phyloP scores from a whole-genome alignment of 2,888 invertebrate species.

The Quadroppia sp. region DNA sequence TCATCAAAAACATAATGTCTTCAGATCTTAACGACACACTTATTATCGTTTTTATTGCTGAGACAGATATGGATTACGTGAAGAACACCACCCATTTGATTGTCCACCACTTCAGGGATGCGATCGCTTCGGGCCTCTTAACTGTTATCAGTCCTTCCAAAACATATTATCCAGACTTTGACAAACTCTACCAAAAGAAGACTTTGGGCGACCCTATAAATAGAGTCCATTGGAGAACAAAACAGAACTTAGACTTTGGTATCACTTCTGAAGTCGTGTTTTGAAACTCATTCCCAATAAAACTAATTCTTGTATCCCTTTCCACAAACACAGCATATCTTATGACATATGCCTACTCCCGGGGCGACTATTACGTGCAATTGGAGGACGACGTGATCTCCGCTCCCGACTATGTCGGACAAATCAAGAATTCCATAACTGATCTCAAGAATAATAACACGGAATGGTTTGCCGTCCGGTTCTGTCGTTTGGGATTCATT shows the following conservation, averaged over 20 bases:
- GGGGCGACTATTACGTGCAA: slow-evolving; percentile 76
- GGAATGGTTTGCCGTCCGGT: slow-evolving; percentile 26
- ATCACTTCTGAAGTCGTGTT: too few relatives aligned
- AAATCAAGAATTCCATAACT: neutral
- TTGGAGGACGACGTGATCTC: slow-evolving; percentile 21
- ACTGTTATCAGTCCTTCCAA: slow-evolving; percentile 81
- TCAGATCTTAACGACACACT: slow-evolving; percentile 70
- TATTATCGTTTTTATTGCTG: slow-evolving; percentile 80
- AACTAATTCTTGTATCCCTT: too few relatives aligned
- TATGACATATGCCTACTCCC: slow-evolving; percentile 85
- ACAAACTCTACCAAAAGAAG: slow-evolving; percentile 57
- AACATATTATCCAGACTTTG: slow-evolving; percentile 81
- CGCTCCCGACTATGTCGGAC: slow-evolving; percentile 2
- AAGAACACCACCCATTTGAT: slow-evolving; percentile 16
- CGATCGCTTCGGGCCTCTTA: slow-evolving; percentile 74
- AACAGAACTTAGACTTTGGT: slow-evolving; percentile 85
- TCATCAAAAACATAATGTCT: slow-evolving; percentile 71
- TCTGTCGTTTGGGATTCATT: slow-evolving; percentile 24
- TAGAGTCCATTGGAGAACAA: slow-evolving; percentile 74
- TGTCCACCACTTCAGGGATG: slow-evolving; percentile 60
- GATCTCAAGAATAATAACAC: slow-evolving; percentile 26
- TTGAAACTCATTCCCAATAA: too few relatives aligned
- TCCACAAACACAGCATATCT: slow-evolving; percentile 61
- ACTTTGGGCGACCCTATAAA: slow-evolving; percentile 68
- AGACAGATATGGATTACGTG: slow-evolving; percentile 52